Evolutionary conservation across 2,113 vertebrate genomes (phyloP), one percentile per base, ranked within the genome.

Genomic region (Irena cyanogastra): DNA sequence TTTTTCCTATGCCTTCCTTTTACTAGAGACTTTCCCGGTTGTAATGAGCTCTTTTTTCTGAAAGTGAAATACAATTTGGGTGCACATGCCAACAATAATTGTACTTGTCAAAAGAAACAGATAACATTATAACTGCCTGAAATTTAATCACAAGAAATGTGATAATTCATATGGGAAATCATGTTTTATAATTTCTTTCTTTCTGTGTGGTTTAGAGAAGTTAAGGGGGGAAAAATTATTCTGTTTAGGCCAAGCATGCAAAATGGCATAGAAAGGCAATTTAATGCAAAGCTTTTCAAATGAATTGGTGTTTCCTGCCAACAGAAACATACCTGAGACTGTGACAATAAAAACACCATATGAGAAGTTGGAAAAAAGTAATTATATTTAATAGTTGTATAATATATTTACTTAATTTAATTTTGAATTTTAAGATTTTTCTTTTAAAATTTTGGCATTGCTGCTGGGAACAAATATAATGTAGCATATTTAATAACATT

Each of bases 51-150:
- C 23, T 57, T 95, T 44, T 79, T 89, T 95, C 87, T 78, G 77
- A 94, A 83, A 87, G 31, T 78, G 63, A 96, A 97, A 94, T 81
- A 94, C n/a, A 83, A 49, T 94, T 93, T 94, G 71, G 79, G 44
- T 71, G 42, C n/a, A 15, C 57, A 74, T 65, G 41, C 70, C 79
- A 96, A 77, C 90, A 89, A 84, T 95, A 97, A 97, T 93, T 93
- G 68, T 88, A 82, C 86, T 95, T 97, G 92, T 98, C 95, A 95
- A 82, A 95, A 97, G 71, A 96, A 97, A 95, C 70, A 87, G 83
- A 74, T 88, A 95, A 93, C 74, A 61, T 66, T 44, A 35, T 95
- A 97, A 90, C 76, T 96, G 93, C 89, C 61, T 89, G 84, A 98
- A 97, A 97, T 97, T 95, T 96, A 97, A 96, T 96, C 80, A 91